These are phyloP conservation scores for Brotogeris chrysoptera DNA, from an alignment of 2,797 vertebrate species.

Conservation along the genomic window DNA sequence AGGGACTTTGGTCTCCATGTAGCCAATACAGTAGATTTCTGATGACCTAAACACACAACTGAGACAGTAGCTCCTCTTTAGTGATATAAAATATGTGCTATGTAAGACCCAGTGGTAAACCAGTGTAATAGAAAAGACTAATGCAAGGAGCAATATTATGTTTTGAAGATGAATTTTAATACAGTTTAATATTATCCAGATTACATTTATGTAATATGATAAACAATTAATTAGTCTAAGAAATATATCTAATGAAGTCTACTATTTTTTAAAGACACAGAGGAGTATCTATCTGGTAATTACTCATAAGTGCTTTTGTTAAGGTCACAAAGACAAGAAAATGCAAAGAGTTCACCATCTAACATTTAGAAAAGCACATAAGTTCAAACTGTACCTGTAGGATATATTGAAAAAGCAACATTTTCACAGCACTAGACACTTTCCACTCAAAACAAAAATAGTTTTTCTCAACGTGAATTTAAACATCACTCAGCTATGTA, in stretches of 20 bases:
- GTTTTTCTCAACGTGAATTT: not conserved
- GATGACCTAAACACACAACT: not conserved
- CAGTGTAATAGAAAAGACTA: not conserved
- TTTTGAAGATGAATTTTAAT: slow-evolving; percentile 53
- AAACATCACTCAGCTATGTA: not conserved
- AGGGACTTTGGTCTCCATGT: not conserved
- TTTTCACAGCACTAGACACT: not conserved
- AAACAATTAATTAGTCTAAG: not conserved
- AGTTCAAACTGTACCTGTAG: not conserved
- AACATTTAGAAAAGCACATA: not conserved
- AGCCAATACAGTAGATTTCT: not conserved
- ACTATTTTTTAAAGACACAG: not conserved
- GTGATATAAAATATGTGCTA: not conserved
- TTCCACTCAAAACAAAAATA: not conserved
- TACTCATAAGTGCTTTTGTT: slow-evolving; percentile 33
- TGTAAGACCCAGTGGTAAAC: not conserved
- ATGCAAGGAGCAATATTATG: not conserved
- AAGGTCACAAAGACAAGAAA: slow-evolving; percentile 11
- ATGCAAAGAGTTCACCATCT: not conserved
- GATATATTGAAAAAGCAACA: not conserved
- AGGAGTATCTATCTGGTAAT: not conserved
- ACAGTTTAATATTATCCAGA: not conserved
- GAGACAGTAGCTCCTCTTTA: not conserved
- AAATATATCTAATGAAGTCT: not conserved
- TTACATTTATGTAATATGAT: slow-evolving; percentile 25